Evolutionary conservation across 2,797 vertebrate genomes (phyloP), one percentile per base, ranked within the genome.

Genomic region (Cyclura pinguis): DNA sequence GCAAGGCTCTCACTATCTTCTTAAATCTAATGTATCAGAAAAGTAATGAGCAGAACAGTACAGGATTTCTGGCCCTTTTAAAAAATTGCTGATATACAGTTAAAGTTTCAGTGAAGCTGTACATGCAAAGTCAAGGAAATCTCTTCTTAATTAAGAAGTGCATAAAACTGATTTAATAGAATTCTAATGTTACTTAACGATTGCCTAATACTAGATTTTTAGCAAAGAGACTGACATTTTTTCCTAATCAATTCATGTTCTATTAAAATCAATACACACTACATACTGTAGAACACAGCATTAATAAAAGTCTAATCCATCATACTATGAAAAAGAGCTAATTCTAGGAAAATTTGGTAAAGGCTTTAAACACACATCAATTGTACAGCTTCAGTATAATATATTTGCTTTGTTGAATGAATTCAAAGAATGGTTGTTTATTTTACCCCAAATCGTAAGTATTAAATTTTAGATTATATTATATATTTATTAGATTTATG

Each of bases 261-360:
- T 97, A 97, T 97, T 97, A 96, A 97, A 97, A 97, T 97, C 96
- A 95, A 97, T 97, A 92, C 90, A 6, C 47, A 96, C 85, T 94
- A 91, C 83, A 89, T 83, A 92, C 84, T 94, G 91, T 91, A 93
- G 92, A 94, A 95, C 83, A 82, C 35, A 95, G 62, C 78, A 88
- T 96, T 95, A 96, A 95, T 96, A 96, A 95, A 82, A 94, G 59
- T 91, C 82, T 95, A 95, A 94, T 94, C 95, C 87, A 42, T 67
- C 85, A 89, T 38, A 20, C 7, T 92, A 92, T 93, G 95, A 93
- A 96, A 96, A 94, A 84, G 92, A 94, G 73, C 72, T 62, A 93
- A 87, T 80, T 95, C 88, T 93, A 93, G 85, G 62, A 84, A 20
- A 74, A 93, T 88, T 95, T 95, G 84, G 84, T 87, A 88, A 83